These are phyloP conservation scores for Alcis repandata DNA, from an alignment of 2,888 invertebrate species.

Conservation along the genomic window DNA sequence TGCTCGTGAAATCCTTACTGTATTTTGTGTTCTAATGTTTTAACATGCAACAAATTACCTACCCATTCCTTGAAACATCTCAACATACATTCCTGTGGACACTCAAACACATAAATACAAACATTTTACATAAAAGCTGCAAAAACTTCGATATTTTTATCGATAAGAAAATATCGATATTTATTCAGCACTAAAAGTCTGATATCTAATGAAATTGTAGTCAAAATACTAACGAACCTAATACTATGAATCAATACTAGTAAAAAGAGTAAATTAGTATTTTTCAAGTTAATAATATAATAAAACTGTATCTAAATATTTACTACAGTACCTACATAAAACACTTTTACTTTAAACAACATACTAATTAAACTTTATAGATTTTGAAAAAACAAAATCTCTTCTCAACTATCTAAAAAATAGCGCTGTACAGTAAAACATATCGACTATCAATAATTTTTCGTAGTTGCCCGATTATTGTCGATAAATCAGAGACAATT, in stretches of 20 bases:
- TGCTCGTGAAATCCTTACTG: slow-evolving; percentile 11
- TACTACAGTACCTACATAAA: too few relatives aligned
- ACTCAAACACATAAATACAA: slow-evolving; percentile 76
- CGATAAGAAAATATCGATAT: slow-evolving; percentile 37
- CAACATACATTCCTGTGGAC: slow-evolving; percentile 84
- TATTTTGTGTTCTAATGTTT: slow-evolving; percentile 41
- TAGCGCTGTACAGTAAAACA: neutral
- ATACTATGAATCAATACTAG: neutral
- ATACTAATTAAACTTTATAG: too few relatives aligned
- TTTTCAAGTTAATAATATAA: neutral
- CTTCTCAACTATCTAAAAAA: neutral
- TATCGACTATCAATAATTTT: neutral
- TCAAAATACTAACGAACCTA: neutral
- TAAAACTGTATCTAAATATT: neutral
- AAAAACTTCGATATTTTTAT: slow-evolving; percentile 55
- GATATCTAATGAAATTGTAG: slow-evolving; percentile 4
- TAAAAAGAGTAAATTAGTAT: neutral
- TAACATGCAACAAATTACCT: slow-evolving; percentile 70
- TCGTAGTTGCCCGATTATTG: neutral
- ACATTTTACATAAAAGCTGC: slow-evolving; percentile 56
- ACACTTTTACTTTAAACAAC: too few relatives aligned
- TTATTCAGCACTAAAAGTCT: slow-evolving; percentile 22
- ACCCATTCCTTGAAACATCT: slow-evolving; percentile 77
- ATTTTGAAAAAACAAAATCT: neutral
- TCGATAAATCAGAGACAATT: neutral